Percentiles rank a stretch among this genome's conserved stretches.
Conservation (phyloP, 2,797 vertebrate genomes). For the Hyperoplus immaculatus region DNA sequence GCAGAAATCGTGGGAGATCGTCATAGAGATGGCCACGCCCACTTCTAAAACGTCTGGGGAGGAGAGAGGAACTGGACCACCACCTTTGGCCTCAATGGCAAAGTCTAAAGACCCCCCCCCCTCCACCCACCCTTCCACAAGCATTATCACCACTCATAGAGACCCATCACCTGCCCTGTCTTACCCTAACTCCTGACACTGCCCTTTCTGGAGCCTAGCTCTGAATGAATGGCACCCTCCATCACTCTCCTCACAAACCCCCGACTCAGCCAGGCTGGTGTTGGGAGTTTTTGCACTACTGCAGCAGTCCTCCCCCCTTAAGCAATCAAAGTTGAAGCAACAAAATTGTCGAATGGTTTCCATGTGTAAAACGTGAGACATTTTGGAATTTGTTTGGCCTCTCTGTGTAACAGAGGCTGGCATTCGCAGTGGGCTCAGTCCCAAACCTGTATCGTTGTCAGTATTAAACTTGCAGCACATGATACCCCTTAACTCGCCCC, state of each 20-base stretch:
- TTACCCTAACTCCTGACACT: not conserved
- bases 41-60: constrained; percentile 22
- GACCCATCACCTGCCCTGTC: constrained; percentile 20
- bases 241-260: constrained; percentile 24
- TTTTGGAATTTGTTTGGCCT: constrained; percentile 4
- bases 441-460: constrained; percentile 73
- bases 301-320: constrained; percentile 49
- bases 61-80: constrained; percentile 46
- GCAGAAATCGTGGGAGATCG: constrained; percentile 33
- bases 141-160: constrained; percentile 29
- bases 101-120: constrained; percentile 52
- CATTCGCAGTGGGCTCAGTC: constrained; percentile 64
- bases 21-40: constrained; percentile 39
- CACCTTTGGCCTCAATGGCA: constrained; percentile 28
- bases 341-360: constrained; percentile 4
- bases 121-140: not conserved
- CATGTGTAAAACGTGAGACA: constrained; percentile 62
- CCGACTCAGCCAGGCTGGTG: constrained; percentile 65
- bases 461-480: constrained; percentile 73
- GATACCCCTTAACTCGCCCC: not conserved
- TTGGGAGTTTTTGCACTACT: constrained; percentile 82
- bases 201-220: constrained; percentile 65
- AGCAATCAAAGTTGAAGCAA: constrained; percentile 16
- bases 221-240: constrained; percentile 32
- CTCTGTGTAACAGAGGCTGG: constrained; percentile 81